Evolutionary conservation across 2,888 invertebrate species (phyloP).

Genomic region (Panzeria rudis): DNA sequence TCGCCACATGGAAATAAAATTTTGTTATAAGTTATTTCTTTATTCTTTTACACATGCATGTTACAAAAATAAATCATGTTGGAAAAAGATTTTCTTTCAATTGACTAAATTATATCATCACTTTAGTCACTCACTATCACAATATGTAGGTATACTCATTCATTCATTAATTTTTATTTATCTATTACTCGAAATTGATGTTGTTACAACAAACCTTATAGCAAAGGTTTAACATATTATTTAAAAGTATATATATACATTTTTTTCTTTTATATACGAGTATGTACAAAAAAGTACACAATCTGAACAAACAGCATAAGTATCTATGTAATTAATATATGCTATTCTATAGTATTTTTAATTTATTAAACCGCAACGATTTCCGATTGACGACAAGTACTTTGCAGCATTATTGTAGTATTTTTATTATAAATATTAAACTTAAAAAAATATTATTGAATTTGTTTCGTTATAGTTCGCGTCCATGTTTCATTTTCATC

Average conservation of each 20-base stretch:
- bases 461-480: slow-evolving; percentile 57
- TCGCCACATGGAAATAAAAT: not conserved
- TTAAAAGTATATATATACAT: slow-evolving; percentile 3
- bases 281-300: slow-evolving; percentile 5
- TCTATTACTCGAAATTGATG: slow-evolving; percentile 10
- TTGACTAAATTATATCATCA: slow-evolving; percentile 70
- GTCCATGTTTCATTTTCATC: slow-evolving; percentile 69
- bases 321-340: not conserved
- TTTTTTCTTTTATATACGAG: slow-evolving; percentile 24
- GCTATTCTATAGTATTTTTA: slow-evolving; percentile 25
- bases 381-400: slow-evolving; percentile 31
- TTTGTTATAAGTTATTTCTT: slow-evolving; percentile 16
- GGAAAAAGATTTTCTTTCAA: slow-evolving; percentile 45
- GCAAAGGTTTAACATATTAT: slow-evolving; percentile 30
- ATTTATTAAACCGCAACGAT: slow-evolving; percentile 36
- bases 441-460: slow-evolving; percentile 42
- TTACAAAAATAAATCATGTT: slow-evolving; percentile 34
- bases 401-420: slow-evolving; percentile 1
- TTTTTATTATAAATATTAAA: slow-evolving; percentile 41
- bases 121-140: slow-evolving; percentile 38
- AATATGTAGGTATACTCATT: slow-evolving; percentile 19
- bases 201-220: slow-evolving; percentile 18
- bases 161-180: slow-evolving; percentile 48
- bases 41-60: not conserved
- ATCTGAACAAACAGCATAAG: not conserved